A percentile compares a stretch with the other conserved stretches of the same genome.
Evolutionary conservation across 2,888 invertebrate species (phyloP).

Genomic region (Schizaphis graminum): DNA sequence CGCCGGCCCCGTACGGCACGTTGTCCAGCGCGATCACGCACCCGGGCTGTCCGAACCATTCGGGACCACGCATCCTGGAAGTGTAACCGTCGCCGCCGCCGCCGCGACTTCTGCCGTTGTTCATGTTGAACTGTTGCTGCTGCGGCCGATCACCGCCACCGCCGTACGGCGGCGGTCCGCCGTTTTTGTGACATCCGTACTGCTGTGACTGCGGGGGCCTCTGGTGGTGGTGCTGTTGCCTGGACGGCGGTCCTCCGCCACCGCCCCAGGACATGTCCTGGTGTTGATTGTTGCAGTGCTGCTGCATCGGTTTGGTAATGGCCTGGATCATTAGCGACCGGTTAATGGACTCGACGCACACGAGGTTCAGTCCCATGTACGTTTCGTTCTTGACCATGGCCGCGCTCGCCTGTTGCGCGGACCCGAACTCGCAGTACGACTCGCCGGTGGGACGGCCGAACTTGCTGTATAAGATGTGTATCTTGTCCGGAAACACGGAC

Average conservation of each 20-base stretch:
- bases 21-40: slow-evolving; percentile 90
- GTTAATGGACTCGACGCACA: slow-evolving; percentile 77
- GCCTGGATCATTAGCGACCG: slow-evolving; percentile 79
- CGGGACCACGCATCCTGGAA: slow-evolving; percentile 69
- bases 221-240: slow-evolving; percentile 28
- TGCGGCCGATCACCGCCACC: neutral
- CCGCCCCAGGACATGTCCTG: slow-evolving; percentile 38
- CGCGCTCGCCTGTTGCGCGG: slow-evolving; percentile 78
- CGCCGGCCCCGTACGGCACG: slow-evolving; percentile 88
- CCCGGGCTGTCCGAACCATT: slow-evolving; percentile 82
- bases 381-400: slow-evolving; percentile 80
- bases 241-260: neutral
- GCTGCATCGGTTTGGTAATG: slow-evolving; percentile 70
- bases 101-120: slow-evolving; percentile 68
- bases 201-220: neutral
- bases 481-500: slow-evolving; percentile 81
- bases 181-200: neutral
- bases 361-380: slow-evolving; percentile 73
- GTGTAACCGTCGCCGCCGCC: slow-evolving; percentile 69
- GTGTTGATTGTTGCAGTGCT: slow-evolving; percentile 12
- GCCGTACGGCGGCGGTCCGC: neutral
- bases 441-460: slow-evolving; percentile 83
- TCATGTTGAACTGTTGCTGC: slow-evolving; percentile 41
- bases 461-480: slow-evolving; percentile 82
- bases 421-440: slow-evolving; percentile 88